Conservation (phyloP, 2,797 vertebrate genomes). For the Sebastes paucispinis region DNA sequence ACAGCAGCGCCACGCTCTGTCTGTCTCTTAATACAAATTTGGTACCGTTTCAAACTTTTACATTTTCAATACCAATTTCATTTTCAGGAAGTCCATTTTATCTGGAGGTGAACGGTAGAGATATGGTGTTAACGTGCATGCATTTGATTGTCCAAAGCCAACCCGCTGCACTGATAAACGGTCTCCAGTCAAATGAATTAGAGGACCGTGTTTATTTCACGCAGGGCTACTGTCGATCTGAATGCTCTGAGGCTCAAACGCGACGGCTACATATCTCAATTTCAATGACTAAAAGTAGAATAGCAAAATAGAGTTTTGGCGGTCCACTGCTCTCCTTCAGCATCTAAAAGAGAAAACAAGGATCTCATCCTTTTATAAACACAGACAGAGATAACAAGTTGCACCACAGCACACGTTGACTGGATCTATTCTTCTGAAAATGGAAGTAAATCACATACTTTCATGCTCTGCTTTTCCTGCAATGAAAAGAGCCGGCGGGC, state of each 20-base stretch:
- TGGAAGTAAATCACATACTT: slow-evolving; percentile 8
- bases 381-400: slow-evolving; percentile 9
- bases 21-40: background rate
- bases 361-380: background rate
- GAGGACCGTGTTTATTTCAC: background rate
- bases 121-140: background rate
- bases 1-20: no score
- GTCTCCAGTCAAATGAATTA: background rate
- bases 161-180: background rate
- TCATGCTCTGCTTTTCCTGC: slow-evolving; percentile 26
- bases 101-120: background rate
- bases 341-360: background rate
- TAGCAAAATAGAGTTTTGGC: background rate
- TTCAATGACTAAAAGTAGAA: background rate
- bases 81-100: background rate
- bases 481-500: slow-evolving; percentile 16
- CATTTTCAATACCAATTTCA: background rate
- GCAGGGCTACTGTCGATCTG: background rate
- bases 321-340: background rate
- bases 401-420: background rate
- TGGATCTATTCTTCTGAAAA: slow-evolving; percentile 11
- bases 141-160: background rate
- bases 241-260: background rate
- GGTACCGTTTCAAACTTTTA: background rate
- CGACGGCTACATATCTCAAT: background rate